A percentile compares a stretch with the other conserved stretches of the same genome.
Evolutionary conservation across 2,888 invertebrate species (phyloP).

Genomic region (Frankliniella fusca): DNA sequence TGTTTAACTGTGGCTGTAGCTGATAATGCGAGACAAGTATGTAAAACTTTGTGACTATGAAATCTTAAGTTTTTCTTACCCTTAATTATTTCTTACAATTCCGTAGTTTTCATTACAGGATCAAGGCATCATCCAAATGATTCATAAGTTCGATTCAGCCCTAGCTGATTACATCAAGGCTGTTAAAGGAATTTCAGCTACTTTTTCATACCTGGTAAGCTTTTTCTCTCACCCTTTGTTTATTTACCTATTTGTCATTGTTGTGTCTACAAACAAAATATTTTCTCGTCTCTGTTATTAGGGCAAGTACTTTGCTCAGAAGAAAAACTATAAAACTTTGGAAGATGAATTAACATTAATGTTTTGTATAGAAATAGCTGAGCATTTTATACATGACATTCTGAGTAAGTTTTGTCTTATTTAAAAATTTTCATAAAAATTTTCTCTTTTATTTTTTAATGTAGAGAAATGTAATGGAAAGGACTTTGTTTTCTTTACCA

Average conservation of each 20-base stretch:
- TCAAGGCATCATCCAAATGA: background rate
- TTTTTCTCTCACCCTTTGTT: background rate
- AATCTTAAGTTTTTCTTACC: background rate
- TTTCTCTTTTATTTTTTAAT: background rate
- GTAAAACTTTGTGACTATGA: background rate
- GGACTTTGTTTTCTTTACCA: background rate
- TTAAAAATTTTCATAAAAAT: background rate
- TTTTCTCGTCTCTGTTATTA: background rate
- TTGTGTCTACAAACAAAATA: background rate
- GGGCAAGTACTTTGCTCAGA: constrained; percentile 16
- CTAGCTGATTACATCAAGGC: background rate
- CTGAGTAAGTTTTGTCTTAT: constrained; percentile 9
- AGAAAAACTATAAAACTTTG: constrained; percentile 4
- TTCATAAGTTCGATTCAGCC: background rate
- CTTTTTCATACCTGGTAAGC: background rate
- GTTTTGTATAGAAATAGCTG: background rate
- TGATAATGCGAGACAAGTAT: background rate
- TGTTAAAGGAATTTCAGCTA: constrained; percentile 4
- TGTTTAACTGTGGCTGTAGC: background rate
- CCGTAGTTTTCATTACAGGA: background rate
- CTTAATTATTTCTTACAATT: too few species aligned
- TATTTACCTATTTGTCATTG: background rate
- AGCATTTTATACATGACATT: constrained; percentile 9
- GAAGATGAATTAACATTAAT: constrained; percentile 11
- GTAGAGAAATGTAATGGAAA: too few species aligned